These are phyloP conservation scores for Schizaphis graminum DNA, from an alignment of 2,888 invertebrate genomes.

Conservation along the genomic window DNA sequence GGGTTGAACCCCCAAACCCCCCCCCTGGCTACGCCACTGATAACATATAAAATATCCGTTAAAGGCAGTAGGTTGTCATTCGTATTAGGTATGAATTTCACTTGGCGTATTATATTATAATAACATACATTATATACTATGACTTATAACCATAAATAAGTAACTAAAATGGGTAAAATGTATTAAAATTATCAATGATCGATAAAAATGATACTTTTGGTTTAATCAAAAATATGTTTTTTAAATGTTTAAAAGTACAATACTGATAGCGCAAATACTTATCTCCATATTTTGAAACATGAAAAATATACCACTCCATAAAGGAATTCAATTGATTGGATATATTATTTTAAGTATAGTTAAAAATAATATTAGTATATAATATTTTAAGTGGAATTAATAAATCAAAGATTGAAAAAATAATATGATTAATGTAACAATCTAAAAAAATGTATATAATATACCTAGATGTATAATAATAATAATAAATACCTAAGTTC, in stretches of 20 bases:
- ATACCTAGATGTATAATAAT: neutral
- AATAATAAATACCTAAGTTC: neutral
- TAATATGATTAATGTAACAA: neutral
- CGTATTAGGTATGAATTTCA: neutral
- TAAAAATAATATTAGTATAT: neutral
- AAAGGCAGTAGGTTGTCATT: neutral
- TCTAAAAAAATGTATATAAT: neutral
- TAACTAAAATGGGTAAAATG: neutral
- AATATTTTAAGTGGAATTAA: neutral
- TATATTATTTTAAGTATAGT: neutral
- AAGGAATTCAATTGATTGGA: neutral
- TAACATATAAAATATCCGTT: neutral
- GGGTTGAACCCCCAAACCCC: too few species aligned
- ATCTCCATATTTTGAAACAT: neutral
- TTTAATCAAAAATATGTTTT: neutral
- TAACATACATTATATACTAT: neutral
- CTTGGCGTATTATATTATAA: neutral
- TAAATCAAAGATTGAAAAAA: neutral
- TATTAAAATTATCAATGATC: neutral
- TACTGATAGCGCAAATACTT: neutral
- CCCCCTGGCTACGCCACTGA: too few species aligned
- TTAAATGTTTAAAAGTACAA: neutral
- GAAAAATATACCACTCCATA: neutral
- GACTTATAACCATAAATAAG: neutral
- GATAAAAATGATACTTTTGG: neutral